Base-by-base conservation (phyloP, 2,113 vertebrate species). In the Salvelinus fontinalis region DNA sequence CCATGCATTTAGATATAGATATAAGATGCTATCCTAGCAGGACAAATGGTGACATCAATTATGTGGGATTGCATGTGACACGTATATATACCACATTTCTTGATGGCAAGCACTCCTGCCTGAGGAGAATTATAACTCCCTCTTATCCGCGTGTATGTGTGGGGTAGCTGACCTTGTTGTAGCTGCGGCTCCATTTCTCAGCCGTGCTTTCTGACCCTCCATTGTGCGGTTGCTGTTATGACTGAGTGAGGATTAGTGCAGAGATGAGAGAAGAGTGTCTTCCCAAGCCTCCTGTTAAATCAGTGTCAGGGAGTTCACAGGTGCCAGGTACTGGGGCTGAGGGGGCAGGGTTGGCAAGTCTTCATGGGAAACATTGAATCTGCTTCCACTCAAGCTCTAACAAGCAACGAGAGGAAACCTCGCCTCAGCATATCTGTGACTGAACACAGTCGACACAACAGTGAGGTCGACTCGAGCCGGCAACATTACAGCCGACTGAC, bases 351-450 rank as follows among this genome's bases (percentile, higher is more conserved):
- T 91, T 93, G 93, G 92, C 92, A 91, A 89, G 81, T 84, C 81
- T 85, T 92, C 87, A 90, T 91, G 88, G 87, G 88, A 93, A 92
- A 89, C 85, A 86, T 89, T 90, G 88, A 87, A 92, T 93, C 91
- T 91, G 89, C 89, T 91, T 92, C 89, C 81, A 87, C 91, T 92
- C 91, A 91, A 91, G 90, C 90, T 91, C 85, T 88, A 91, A 92
- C 92, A 91, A 91, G 89, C 90, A 91, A 79, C 76, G 80, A 88
- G 75, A 67, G 66, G 84, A 89, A 89, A 88, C 85, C 39, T 70
- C 66, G 68, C 66, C 59, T 60, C 68, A 51, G 24, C 70, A 67
- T 84, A 85, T 88, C 88, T 88, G 86, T 29, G 85, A 88, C 79
- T 81, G 78, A 87, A 90, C 83, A 82, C 85, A 80, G 85, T 78